Percentiles rank a stretch among this genome's conserved stretches.
These are phyloP conservation scores for Nothobranchius furzeri DNA, from an alignment of 2,113 vertebrate genomes.

Conservation along the genomic window DNA sequence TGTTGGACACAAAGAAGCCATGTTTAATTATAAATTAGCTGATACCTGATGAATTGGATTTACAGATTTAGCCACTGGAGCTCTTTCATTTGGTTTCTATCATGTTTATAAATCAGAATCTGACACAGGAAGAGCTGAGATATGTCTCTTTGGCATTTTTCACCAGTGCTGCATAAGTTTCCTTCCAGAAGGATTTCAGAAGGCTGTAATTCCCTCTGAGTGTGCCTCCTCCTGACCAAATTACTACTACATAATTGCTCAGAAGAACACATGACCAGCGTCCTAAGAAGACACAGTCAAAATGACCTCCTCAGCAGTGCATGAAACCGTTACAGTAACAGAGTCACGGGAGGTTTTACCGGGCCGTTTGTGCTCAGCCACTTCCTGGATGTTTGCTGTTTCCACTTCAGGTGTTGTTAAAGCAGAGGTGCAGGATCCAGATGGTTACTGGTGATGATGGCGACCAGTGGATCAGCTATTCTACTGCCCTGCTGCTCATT, in stretches of 20 bases:
- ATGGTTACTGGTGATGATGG: too few species aligned
- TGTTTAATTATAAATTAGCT: too few species aligned
- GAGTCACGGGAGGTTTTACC: neutral
- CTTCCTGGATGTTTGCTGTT: neutral
- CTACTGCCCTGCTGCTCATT: too few species aligned
- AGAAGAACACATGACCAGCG: slow-evolving; percentile 24
- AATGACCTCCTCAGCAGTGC: slow-evolving; percentile 42
- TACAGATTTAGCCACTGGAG: neutral
- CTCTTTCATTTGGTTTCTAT: slow-evolving; percentile 17
- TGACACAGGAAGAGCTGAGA: slow-evolving; percentile 23
- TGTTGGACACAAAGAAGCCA: too few species aligned
- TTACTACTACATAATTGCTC: slow-evolving; percentile 59
- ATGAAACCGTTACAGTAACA: slow-evolving; percentile 1
- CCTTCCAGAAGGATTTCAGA: slow-evolving; percentile 27
- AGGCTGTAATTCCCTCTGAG: slow-evolving; percentile 28
- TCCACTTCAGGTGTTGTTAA: too few species aligned
- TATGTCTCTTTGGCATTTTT: slow-evolving; percentile 11
- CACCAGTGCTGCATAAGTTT: slow-evolving; percentile 16
- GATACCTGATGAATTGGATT: neutral
- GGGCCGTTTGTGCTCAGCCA: too few species aligned
- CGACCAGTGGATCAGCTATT: too few species aligned
- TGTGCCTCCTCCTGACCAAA: slow-evolving; percentile 54
- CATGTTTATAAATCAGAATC: slow-evolving; percentile 13
- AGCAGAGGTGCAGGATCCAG: too few species aligned
- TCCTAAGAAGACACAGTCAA: slow-evolving; percentile 12